Percentiles rank a stretch among this genome's conserved stretches.
These are phyloP conservation scores for Thalassoma bifasciatum DNA, from an alignment of 2,113 vertebrate species.

Conservation along the genomic window DNA sequence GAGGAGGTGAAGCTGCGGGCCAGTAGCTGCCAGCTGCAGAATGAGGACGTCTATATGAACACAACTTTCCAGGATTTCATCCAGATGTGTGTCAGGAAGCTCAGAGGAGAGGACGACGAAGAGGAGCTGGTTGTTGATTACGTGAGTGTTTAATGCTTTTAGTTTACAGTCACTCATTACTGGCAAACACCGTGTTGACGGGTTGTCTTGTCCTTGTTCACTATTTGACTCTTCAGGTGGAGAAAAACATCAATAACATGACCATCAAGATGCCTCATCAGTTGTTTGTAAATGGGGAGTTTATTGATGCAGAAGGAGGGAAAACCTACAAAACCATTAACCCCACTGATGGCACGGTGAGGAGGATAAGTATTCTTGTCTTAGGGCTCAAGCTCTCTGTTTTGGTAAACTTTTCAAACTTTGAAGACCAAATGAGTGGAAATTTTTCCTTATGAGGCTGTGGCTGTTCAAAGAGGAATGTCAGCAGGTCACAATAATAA, in stretches of 20 bases:
- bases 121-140: slow-evolving; percentile 83
- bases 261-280: slow-evolving; percentile 85
- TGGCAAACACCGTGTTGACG: background rate
- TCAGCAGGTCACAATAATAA: no score
- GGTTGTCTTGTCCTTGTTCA: background rate
- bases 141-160: slow-evolving; percentile 62
- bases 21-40: slow-evolving; percentile 85
- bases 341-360: slow-evolving; percentile 79
- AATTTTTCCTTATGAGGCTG: no score
- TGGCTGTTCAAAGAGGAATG: no score
- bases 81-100: slow-evolving; percentile 87
- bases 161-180: background rate
- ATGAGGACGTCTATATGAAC: slow-evolving; percentile 92
- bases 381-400: no score
- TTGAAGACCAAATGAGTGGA: no score
- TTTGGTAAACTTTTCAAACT: no score
- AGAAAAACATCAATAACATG: slow-evolving; percentile 84
- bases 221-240: slow-evolving; percentile 71
- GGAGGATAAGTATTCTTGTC: no score
- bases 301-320: slow-evolving; percentile 84
- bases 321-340: slow-evolving; percentile 86
- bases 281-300: slow-evolving; percentile 86
- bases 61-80: slow-evolving; percentile 89
- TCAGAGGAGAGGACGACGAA: slow-evolving; percentile 84
- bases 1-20: slow-evolving; percentile 89